Evolutionary conservation across 2,797 vertebrate species (phyloP), one percentile per base, ranked within the genome.

Genomic region (Hafferia zeledoni): DNA sequence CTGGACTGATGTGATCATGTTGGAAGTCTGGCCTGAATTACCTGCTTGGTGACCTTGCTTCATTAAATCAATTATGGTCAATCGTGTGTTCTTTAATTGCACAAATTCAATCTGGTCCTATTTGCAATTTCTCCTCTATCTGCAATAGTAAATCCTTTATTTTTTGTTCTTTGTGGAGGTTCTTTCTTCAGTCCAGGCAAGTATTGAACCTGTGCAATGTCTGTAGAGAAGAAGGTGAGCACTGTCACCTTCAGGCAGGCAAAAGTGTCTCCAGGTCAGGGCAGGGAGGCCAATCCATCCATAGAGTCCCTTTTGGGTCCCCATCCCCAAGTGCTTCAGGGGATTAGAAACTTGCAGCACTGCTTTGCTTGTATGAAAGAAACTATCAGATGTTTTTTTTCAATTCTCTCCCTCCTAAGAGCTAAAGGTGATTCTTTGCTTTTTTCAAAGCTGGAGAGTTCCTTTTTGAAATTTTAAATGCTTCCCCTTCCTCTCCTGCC

Each of bases 391-490:
- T 68, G 9, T 8, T 0, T 31, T 89, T 87, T 90, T 75, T 25
- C 41, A 41, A 37, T 89, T 80, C 31, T 77, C 35, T 63, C 59
- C 20, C 43, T 94, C 31, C 12, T 41, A 24, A 52, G 25, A 90
- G 43, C 30, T 68, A 75, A 88, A 92, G 46, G n/a, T 61, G 61
- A 50, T 89, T 89, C 35, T 83, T 44, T 49, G 16, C 23, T 68
- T 85, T 87, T 87, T 83, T 83, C 2, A 1, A 68, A 83, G 56
- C 68, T 80, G 83, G 20, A 67, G 35, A 78, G 65, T 93, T 94
- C 89, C 83, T 72, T 72, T 81, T 93, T 55, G 75, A 83, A 93
- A 93, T 87, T 31, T 82, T 86, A 65, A 89, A 89, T 2, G 2
- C 31, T 94, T 91, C 64, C 53, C 20, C 28, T 87, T 94, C 90